phyloP scores from a whole-genome alignment of 37 sponge, comb jelly and placozoan species.

The Amphimedon queenslandica region DNA sequence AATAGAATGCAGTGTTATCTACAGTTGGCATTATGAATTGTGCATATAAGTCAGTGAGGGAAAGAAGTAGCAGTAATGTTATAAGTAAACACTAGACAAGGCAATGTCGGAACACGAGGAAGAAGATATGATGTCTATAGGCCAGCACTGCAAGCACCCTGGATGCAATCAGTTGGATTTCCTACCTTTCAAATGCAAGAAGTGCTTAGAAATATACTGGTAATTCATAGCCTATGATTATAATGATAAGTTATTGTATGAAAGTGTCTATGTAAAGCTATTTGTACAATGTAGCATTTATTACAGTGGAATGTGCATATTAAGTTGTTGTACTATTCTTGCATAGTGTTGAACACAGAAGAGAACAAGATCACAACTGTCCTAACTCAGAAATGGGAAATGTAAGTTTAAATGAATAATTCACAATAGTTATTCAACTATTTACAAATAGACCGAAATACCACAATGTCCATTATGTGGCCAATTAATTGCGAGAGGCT shows the following conservation, averaged over 20 bases:
- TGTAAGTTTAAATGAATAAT: neutral
- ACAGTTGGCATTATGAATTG: no score
- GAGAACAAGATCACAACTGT: slow-evolving; percentile 13
- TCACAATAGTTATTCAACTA: neutral
- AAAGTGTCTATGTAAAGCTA: no score
- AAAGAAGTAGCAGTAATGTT: no score
- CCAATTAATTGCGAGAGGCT: neutral
- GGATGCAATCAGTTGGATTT: slow-evolving; percentile 20
- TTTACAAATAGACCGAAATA: slow-evolving; percentile 2
- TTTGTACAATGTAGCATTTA: no score
- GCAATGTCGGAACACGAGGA: no score
- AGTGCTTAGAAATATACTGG: slow-evolving; percentile 21
- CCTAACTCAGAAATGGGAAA: slow-evolving; percentile 8
- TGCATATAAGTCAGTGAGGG: no score
- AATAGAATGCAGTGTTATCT: no score
- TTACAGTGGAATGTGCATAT: no score
- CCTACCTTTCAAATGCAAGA: slow-evolving; percentile 20
- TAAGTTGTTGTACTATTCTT: neutral
- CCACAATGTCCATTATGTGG: slow-evolving; percentile 19
- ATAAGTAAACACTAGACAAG: no score
- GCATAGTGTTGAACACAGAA: slow-evolving; percentile 10
- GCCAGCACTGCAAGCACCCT: slow-evolving; percentile 8
- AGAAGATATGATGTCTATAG: slow-evolving; percentile 18
- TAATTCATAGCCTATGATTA: neutral
- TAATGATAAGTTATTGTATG: no score